Base-by-base conservation (phyloP, 2,113 vertebrate species). In the Noturus placidus region DNA sequence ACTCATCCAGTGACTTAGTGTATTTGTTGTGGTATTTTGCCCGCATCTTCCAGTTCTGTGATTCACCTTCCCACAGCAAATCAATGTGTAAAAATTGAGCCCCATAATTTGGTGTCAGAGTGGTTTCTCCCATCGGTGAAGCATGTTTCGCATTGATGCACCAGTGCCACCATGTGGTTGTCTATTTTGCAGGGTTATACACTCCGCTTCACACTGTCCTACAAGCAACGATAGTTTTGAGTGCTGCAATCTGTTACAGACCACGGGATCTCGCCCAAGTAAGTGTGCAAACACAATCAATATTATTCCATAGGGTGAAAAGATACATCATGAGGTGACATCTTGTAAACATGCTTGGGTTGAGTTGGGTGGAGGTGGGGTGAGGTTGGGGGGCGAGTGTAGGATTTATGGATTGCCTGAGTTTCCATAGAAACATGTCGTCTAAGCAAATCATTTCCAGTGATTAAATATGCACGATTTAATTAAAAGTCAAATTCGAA, bases 161-260 rank as follows among this genome's bases (percentile, higher is more conserved):
- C 85, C 85, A 92, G 85, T 90, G 91, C 90, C 92, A 89, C 86
- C 92, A 91, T 90, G 91, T 91, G 91, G 92, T 79, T 54, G n/a
- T 38, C 50, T 63, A 33, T 35, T 50, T 4, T 15, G 11, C 15
- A 25, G 74, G 20, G 70, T 42, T 70, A 14, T 19, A 52, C 80
- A 30, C 69, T 38, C 76, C 15, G 46, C 57, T 85, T 83, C 80
- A 72, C 50, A 50, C 38, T 82, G 87, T 78, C 78, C 69, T 89
- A 67, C 70, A 25, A 88, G 82, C 59, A 72, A 77, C 87, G 70
- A 81, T 57, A 89, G 87, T 83, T 82, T 42, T 25, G 33, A 87
- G 38, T 86, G 67, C 10, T 46, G 83, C 70, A 65, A 61, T 89
- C 54, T 83, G 81, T 88, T 84, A 57, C 61, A 67, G 42, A 65